phyloP scores from a whole-genome alignment of 2,797 vertebrate genomes.

The Percopsis omiscomaycus region DNA sequence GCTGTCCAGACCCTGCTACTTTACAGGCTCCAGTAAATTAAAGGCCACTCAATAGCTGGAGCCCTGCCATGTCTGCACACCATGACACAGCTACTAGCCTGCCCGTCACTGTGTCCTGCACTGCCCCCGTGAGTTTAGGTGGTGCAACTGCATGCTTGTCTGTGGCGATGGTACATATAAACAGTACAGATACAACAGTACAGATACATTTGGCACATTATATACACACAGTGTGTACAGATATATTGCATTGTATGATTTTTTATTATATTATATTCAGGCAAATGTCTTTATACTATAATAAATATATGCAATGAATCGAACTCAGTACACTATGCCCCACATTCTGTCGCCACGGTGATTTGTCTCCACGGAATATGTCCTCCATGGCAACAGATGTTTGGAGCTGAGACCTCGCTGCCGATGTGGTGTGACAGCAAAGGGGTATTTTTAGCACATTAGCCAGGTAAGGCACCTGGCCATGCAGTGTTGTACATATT shows the following conservation, averaged over 20 bases:
- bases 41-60: slow-evolving; percentile 33
- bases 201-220: neutral
- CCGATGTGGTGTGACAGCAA: slow-evolving; percentile 52
- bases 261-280: no score
- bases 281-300: no score
- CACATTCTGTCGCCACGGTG: slow-evolving; percentile 38
- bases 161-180: neutral
- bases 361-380: slow-evolving; percentile 42
- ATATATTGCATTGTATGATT: no score
- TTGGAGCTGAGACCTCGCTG: slow-evolving; percentile 26
- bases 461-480: slow-evolving; percentile 33
- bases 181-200: neutral
- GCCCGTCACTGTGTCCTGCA: slow-evolving; percentile 33
- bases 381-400: slow-evolving; percentile 55
- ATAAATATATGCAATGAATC: no score
- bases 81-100: slow-evolving; percentile 1
- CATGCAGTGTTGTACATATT: no score
- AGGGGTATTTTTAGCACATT: slow-evolving; percentile 60
- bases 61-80: slow-evolving; percentile 22
- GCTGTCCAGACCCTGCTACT: neutral
- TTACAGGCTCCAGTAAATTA: slow-evolving; percentile 13
- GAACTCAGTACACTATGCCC: neutral
- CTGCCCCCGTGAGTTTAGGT: slow-evolving; percentile 47
- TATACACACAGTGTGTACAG: neutral
- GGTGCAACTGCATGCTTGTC: neutral